These are phyloP conservation scores for Euproctis similis DNA, from an alignment of 2,888 invertebrate species.

Conservation along the genomic window DNA sequence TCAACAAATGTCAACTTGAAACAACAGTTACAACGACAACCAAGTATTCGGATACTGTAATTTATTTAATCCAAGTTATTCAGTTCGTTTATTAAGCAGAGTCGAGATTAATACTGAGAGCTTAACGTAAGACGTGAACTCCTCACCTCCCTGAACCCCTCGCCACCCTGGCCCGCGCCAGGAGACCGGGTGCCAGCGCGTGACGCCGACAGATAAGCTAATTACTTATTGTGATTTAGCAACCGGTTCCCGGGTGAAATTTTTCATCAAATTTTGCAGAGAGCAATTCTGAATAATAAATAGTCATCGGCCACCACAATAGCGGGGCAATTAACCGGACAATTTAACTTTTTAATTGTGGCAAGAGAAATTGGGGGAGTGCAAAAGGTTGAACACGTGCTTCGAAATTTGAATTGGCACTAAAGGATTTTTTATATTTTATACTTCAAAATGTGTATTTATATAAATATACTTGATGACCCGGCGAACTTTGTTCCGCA, in stretches of 20 bases:
- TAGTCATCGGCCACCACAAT: constrained; percentile 61
- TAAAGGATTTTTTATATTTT: constrained; percentile 27
- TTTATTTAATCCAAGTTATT: constrained; percentile 53
- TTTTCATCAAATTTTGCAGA: constrained; percentile 56
- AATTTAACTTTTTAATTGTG: constrained; percentile 72
- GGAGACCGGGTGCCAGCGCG: constrained; percentile 35
- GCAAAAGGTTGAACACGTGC: constrained; percentile 56
- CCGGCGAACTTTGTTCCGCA: no score
- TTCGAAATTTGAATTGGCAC: constrained; percentile 47
- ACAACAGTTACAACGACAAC: constrained; percentile 31
- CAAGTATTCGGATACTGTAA: constrained; percentile 39
- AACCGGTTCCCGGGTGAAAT: constrained; percentile 48
- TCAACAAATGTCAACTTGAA: no score
- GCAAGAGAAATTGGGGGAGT: constrained; percentile 61
- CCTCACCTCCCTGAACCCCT: no score
- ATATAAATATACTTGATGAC: no score
- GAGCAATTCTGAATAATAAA: constrained; percentile 58
- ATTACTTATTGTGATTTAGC: constrained; percentile 65
- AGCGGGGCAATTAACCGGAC: constrained; percentile 66
- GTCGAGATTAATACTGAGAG: constrained; percentile 56
- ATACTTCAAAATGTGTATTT: constrained; percentile 1
- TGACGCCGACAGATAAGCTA: constrained; percentile 67
- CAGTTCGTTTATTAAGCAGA: constrained; percentile 57
- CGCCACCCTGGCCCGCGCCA: constrained; percentile 21
- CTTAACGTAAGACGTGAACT: constrained; percentile 53